Evolutionary conservation across 2,888 invertebrate species (phyloP).

Genomic region (Crocallis elinguaria): DNA sequence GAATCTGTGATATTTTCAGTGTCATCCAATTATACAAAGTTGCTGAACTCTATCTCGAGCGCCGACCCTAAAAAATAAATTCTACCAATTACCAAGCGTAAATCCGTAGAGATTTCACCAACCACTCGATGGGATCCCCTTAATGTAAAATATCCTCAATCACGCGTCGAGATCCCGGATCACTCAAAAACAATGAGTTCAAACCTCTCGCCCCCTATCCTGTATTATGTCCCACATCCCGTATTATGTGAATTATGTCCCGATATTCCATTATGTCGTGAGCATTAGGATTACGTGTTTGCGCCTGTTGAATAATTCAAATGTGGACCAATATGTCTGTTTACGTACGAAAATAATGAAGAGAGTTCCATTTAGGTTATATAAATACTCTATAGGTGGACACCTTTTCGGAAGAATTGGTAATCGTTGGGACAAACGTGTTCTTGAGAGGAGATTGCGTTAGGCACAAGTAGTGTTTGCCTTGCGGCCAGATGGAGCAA

Average conservation of each 20-base stretch:
- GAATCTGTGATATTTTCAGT: no score
- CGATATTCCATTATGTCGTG: constrained; percentile 25
- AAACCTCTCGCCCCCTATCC: constrained; percentile 2
- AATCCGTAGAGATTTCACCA: background rate
- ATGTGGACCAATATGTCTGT: constrained; percentile 13
- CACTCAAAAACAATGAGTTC: constrained; percentile 22
- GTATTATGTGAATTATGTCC: constrained; percentile 10
- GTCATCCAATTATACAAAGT: no score
- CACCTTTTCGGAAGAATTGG: background rate
- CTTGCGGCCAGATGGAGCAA: no score
- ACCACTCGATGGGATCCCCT: background rate
- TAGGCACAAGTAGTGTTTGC: no score
- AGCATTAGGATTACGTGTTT: constrained; percentile 15
- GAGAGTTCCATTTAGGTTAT: background rate
- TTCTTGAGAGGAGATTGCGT: no score
- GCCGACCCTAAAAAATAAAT: no score
- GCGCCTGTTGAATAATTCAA: constrained; percentile 22
- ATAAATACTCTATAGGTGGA: background rate
- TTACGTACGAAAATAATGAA: background rate
- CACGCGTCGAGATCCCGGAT: constrained; percentile 4
- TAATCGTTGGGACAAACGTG: no score
- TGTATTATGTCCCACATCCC: constrained; percentile 12
- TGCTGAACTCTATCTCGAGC: no score
- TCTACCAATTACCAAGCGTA: background rate
- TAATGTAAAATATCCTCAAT: constrained; percentile 18